Evolutionary conservation across 64 coral and sea anemone species (phyloP), one percentile per base, ranked within the genome.

Genomic region (Actinia equina): DNA sequence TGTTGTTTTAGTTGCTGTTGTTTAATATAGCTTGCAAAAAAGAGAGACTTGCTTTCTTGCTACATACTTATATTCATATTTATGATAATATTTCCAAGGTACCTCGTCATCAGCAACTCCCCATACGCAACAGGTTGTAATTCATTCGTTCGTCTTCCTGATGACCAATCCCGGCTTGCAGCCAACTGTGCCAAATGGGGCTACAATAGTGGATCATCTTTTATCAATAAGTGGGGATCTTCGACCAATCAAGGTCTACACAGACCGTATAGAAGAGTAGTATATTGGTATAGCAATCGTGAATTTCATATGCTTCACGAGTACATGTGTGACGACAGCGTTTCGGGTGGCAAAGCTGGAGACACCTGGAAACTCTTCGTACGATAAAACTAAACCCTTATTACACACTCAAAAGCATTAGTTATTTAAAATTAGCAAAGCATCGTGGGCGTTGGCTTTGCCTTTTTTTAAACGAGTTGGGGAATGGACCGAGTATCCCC

Each of bases 171-270:
- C 5, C 19, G n/a, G 7, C 51, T 87, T 15, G 17, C 67, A 77
- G 62, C 43, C 19, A 87, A 87, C 69, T 87, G 86, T 57, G 86
- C 67, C 20, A 87, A 87, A 65, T 87, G 86, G 86, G 86, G 86
- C 13, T 25, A 53, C n/a, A 52, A 25, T 8, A 87, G 54, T 43
- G 64, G 67, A 2, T 6, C 69, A 65, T 13, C 17, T 54, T 30
- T 76, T 63, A 41, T 74, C 3, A 70, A 77, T 43, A 46, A 56
- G 8, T 87, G 86, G 86, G 86, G 86, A 23, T 26, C 41, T 23
- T 77, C 43, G 15, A 44, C 22, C 14, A 60, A 87, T 41, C 1
- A 4, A 17, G 86, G 86, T 2, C 2, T 0, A 7, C 51, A 74
- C 23, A 74, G 86, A 27, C 14, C 71, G 27, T 87, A 87, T 25